Percentiles rank a stretch among this genome's conserved stretches.
Conservation (phyloP, 2,888 invertebrate species). For the Lamproptera curius region DNA sequence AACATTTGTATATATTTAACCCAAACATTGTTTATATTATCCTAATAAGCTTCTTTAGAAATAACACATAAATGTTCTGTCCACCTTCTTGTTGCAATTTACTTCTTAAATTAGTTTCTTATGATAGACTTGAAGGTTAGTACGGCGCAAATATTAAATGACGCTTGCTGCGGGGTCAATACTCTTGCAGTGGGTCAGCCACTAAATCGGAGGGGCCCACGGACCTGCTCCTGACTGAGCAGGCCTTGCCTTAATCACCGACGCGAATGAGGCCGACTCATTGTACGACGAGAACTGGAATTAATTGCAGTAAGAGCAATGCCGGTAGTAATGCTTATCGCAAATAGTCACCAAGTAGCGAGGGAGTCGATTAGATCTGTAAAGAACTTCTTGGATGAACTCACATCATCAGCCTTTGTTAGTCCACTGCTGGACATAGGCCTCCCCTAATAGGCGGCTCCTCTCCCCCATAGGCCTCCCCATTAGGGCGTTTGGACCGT, state of each 20-base stretch:
- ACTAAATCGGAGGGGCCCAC: conserved; percentile 40
- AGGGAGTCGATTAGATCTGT: too few species aligned
- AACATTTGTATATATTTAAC: not conserved
- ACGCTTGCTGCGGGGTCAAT: conserved; percentile 35
- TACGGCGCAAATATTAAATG: conserved; percentile 27
- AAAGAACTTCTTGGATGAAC: too few species aligned
- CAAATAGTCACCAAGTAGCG: too few species aligned
- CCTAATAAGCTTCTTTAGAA: not conserved
- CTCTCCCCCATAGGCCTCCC: too few species aligned
- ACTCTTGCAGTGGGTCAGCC: conserved; percentile 64
- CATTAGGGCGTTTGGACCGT: too few species aligned
- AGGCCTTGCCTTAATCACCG: conserved; percentile 30
- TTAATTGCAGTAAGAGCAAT: not conserved
- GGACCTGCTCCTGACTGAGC: conserved; percentile 37
- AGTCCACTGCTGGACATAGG: too few species aligned
- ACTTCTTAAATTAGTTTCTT: not conserved
- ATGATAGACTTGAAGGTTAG: conserved; percentile 20
- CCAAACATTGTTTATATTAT: not conserved
- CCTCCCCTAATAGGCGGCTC: too few species aligned
- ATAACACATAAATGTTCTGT: not conserved
- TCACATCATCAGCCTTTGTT: too few species aligned
- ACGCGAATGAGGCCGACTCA: not conserved
- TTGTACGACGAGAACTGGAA: not conserved
- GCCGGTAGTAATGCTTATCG: not conserved
- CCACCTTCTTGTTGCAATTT: not conserved